Conservation (phyloP, 2,888 invertebrate genomes). For the Cabera pusaria region DNA sequence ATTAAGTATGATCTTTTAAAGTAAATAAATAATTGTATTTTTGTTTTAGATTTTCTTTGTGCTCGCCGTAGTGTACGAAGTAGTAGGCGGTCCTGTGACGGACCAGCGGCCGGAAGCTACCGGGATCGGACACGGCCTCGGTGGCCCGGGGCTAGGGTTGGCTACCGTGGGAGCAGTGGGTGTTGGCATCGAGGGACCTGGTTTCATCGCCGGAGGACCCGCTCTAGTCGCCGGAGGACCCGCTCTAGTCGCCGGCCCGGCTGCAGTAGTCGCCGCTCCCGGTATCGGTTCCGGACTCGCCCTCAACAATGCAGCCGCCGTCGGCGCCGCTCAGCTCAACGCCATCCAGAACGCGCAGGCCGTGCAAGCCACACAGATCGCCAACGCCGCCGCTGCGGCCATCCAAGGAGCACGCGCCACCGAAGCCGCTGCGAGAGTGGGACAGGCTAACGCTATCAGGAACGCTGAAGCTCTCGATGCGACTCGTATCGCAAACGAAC, state of each 20-base stretch:
- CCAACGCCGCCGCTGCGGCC: slow-evolving; percentile 67
- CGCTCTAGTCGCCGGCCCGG: slow-evolving; percentile 19
- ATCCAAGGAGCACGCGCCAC: slow-evolving; percentile 70
- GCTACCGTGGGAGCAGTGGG: slow-evolving; percentile 19
- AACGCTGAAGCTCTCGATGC: slow-evolving; percentile 71
- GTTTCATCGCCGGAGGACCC: slow-evolving; percentile 12
- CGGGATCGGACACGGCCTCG: slow-evolving; percentile 30
- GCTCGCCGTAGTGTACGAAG: slow-evolving; percentile 69
- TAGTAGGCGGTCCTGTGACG: slow-evolving; percentile 44
- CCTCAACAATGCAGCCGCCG: slow-evolving; percentile 66
- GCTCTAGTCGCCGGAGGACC: slow-evolving; percentile 6
- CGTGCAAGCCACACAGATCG: slow-evolving; percentile 66
- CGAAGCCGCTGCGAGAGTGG: slow-evolving; percentile 68
- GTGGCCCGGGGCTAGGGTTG: slow-evolving; percentile 27
- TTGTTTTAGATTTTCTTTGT: slow-evolving; percentile 68
- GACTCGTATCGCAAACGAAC: slow-evolving; percentile 65
- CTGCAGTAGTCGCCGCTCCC: slow-evolving; percentile 24
- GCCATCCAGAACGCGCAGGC: slow-evolving; percentile 74
- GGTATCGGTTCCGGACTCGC: slow-evolving; percentile 51
- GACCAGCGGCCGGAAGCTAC: slow-evolving; percentile 47
- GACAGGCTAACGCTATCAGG: slow-evolving; percentile 65
- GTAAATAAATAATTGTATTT: too few relatives aligned
- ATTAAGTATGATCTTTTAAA: too few relatives aligned
- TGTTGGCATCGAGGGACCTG: slow-evolving; percentile 23
- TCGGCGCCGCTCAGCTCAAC: slow-evolving; percentile 68